A percentile compares a stretch with the other conserved stretches of the same genome.
Conservation (phyloP, 2,888 invertebrate species). For the Heliothis peltigera region DNA sequence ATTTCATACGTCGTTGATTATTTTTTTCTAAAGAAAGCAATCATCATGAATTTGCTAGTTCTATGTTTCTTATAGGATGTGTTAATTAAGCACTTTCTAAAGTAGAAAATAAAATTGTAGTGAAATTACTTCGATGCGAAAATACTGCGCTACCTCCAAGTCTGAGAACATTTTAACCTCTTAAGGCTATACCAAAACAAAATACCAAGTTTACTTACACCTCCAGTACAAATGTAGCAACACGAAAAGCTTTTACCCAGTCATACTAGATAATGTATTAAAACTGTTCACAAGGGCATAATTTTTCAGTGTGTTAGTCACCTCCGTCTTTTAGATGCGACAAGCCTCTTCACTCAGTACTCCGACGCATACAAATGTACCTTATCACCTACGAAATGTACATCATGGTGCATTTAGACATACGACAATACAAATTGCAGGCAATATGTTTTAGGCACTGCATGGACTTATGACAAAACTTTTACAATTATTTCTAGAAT, state of each 20-base stretch:
- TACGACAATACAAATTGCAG: constrained; percentile 44
- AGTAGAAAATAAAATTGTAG: not conserved
- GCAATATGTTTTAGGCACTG: constrained; percentile 47
- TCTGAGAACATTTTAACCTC: not conserved
- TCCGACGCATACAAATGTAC: constrained; percentile 76
- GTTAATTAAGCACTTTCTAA: not conserved
- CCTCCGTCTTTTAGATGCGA: constrained; percentile 70
- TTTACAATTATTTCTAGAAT: constrained; percentile 42
- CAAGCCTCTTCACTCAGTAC: constrained; percentile 74
- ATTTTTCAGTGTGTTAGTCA: constrained; percentile 77
- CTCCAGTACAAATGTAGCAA: constrained; percentile 29
- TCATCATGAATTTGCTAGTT: constrained; percentile 2
- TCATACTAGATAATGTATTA: constrained; percentile 62
- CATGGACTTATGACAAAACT: constrained; percentile 50
- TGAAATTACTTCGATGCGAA: not conserved
- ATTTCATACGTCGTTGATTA: constrained; percentile 2
- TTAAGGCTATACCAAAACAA: not conserved
- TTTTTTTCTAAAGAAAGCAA: not conserved
- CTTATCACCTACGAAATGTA: constrained; percentile 55
- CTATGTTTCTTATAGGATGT: not conserved
- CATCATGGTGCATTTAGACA: constrained; percentile 46
- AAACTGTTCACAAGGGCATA: constrained; percentile 65
- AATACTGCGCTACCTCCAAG: not conserved
- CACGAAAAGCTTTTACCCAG: constrained; percentile 53
- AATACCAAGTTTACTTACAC: not conserved